A percentile compares a stretch with the other conserved stretches of the same genome.
Evolutionary conservation across 1,140 invertebrate species (phyloP).

Genomic region (Drosophila rufa): DNA sequence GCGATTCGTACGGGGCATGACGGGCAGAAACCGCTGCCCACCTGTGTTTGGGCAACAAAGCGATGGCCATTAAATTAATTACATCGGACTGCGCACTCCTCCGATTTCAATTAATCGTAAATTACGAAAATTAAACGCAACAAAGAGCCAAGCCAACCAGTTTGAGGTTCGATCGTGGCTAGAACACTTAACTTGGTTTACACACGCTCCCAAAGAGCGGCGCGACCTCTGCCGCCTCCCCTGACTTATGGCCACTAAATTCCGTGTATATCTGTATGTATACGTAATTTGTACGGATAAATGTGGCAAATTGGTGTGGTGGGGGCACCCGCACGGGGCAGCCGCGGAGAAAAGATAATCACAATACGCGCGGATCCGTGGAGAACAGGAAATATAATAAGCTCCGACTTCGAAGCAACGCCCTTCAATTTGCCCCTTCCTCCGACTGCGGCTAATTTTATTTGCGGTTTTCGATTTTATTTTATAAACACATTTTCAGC

Average conservation of each 20-base stretch:
- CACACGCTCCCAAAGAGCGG: slow-evolving; percentile 53
- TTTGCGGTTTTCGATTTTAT: slow-evolving; percentile 75
- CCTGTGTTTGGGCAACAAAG: slow-evolving; percentile 54
- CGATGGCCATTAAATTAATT: slow-evolving; percentile 80
- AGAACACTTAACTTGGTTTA: slow-evolving; percentile 43
- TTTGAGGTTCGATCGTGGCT: slow-evolving; percentile 47
- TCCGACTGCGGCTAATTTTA: slow-evolving; percentile 63
- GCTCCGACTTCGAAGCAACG: slow-evolving; percentile 54
- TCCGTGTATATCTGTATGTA: neutral
- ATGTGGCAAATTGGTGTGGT: slow-evolving; percentile 17
- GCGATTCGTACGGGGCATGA: slow-evolving; percentile 40
- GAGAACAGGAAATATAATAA: slow-evolving; percentile 70
- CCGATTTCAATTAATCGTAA: slow-evolving; percentile 72
- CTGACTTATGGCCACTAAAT: slow-evolving; percentile 71
- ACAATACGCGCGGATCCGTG: slow-evolving; percentile 42
- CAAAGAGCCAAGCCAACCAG: slow-evolving; percentile 41
- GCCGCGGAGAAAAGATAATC: slow-evolving; percentile 29
- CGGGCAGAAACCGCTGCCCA: slow-evolving; percentile 44
- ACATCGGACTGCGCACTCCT: slow-evolving; percentile 48
- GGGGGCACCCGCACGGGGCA: neutral
- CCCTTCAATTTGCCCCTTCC: slow-evolving; percentile 65
- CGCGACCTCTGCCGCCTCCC: slow-evolving; percentile 37
- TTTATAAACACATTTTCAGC: slow-evolving; percentile 62
- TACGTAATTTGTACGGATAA: slow-evolving; percentile 16
- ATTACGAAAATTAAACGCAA: slow-evolving; percentile 57